Evolutionary conservation across 1,140 invertebrate species (phyloP).

Genomic region (Drosophila melanogaster): Release_6_plus_ISO1_MT NT_033777.3:7829001-7829500

Average conservation of each 20-base stretch:
- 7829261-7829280: slow-evolving; percentile 34
- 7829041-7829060: slow-evolving; percentile 53
- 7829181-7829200: slow-evolving; percentile 9
- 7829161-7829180: slow-evolving; percentile 30
- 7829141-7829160: slow-evolving; percentile 16
- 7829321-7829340: slow-evolving; percentile 17
- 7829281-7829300: too few species aligned
- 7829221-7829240: background rate
- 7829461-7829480: slow-evolving; percentile 52
- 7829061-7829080: slow-evolving; percentile 12
- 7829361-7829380: slow-evolving; percentile 5
- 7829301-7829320: slow-evolving; percentile 22
- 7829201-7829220: background rate
- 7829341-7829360: background rate
- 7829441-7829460: slow-evolving; percentile 3
- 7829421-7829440: slow-evolving; percentile 39
- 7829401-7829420: slow-evolving; percentile 10
- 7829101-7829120: slow-evolving; percentile 56
- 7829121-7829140: slow-evolving; percentile 29
- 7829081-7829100: slow-evolving; percentile 27
- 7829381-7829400: slow-evolving; percentile 38
- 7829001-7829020: slow-evolving; percentile 32
- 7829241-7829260: slow-evolving; percentile 37
- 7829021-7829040: slow-evolving; percentile 7
- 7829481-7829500: slow-evolving; percentile 37